Conservation (phyloP, 2,797 vertebrate genomes). For the Mormyrops attenuatus region DNA sequence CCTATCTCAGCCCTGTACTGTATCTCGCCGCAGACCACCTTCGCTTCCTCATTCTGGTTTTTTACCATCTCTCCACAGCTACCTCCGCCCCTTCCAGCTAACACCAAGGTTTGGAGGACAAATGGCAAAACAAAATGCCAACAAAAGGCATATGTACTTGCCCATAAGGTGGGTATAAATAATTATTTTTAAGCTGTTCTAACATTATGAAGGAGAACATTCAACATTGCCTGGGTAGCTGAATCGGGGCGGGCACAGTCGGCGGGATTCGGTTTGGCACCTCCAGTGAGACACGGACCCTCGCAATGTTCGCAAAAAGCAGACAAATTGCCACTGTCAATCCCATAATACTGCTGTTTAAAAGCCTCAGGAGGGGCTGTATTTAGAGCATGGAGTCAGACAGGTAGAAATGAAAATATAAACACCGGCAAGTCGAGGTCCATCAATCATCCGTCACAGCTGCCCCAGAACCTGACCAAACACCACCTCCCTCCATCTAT, state of each 20-base stretch:
- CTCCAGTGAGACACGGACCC: not conserved
- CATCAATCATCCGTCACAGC: conserved; percentile 35
- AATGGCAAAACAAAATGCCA: not conserved
- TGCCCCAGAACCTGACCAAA: conserved; percentile 30
- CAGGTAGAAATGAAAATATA: conserved; percentile 33
- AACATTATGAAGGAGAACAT: not conserved
- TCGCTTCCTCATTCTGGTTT: not conserved
- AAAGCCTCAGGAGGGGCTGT: conserved; percentile 31
- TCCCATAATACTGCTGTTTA: conserved; percentile 31
- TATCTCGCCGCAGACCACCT: not conserved
- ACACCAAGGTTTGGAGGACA: not conserved
- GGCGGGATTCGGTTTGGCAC: not conserved
- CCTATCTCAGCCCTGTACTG: not conserved
- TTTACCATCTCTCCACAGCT: not conserved
- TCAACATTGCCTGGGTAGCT: not conserved
- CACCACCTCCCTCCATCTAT: conserved; percentile 19
- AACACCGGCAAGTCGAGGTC: conserved; percentile 23
- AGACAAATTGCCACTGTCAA: conserved; percentile 36
- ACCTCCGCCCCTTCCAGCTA: not conserved
- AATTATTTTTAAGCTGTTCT: not conserved
- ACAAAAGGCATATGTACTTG: not conserved
- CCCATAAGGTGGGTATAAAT: not conserved
- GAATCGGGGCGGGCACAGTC: not conserved
- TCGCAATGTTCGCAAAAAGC: conserved; percentile 8
- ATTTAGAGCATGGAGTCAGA: conserved; percentile 28